phyloP scores from a whole-genome alignment of 2,113 vertebrate species.

The Albula glossodonta region DNA sequence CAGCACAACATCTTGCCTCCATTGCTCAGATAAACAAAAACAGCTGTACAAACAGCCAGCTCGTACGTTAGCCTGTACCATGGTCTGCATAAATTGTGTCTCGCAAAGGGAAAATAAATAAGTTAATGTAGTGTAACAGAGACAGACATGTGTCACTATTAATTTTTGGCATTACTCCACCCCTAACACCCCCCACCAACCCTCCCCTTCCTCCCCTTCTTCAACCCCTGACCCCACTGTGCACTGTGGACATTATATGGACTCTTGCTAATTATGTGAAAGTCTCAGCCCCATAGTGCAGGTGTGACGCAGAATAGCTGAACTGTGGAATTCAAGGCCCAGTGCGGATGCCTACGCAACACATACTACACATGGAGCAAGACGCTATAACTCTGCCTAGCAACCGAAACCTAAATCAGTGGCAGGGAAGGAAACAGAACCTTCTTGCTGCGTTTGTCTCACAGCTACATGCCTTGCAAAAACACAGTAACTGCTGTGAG shows the following conservation, averaged over 20 bases:
- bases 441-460: too few relatives aligned
- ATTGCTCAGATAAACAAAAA: conserved; percentile 50
- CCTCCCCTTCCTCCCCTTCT: too few relatives aligned
- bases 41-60: conserved; percentile 48
- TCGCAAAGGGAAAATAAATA: conserved; percentile 9
- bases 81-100: not conserved
- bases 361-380: not conserved
- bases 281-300: not conserved
- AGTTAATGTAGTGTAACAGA: conserved; percentile 26
- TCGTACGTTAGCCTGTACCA: not conserved
- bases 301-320: not conserved
- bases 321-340: conserved; percentile 3
- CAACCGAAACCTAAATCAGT: too few relatives aligned
- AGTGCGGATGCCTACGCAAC: not conserved
- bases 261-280: too few relatives aligned
- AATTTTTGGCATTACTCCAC: conserved; percentile 24
- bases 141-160: conserved; percentile 44
- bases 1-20: not conserved
- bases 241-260: conserved; percentile 1
- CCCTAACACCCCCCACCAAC: conserved; percentile 26
- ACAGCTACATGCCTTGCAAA: too few relatives aligned
- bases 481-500: too few relatives aligned
- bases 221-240: conserved; percentile 7
- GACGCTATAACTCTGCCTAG: not conserved
- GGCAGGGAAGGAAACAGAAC: too few relatives aligned